Base-by-base conservation (phyloP, 2,888 invertebrate genomes). In the Leptopterna dolabrata region DNA sequence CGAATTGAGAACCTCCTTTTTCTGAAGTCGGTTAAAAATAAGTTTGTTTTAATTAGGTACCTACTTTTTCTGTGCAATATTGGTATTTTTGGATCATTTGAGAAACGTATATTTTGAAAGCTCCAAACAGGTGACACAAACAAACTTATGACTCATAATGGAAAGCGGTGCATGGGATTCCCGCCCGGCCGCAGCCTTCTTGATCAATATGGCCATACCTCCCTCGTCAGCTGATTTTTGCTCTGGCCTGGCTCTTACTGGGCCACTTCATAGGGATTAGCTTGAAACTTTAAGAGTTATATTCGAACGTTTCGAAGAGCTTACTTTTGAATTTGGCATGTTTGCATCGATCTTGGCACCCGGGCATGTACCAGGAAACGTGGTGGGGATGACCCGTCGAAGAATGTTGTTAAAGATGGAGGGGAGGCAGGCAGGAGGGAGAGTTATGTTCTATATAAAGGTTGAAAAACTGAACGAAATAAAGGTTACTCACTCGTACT, bases 401-500 rank as follows among this genome's bases (percentile, higher is more conserved):
- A 27, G 83, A 83, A 83, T 83, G 83, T 83, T 83, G 83, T 30
- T 83, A 83, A 83, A 83, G 43, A 83, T 55, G 83, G 76, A 73
- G 85, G 85, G 85, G 85, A 36, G 73, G 30, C 29, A 16, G 13
- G 78, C 24, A 70, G 76, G 81, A 19, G 70, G 71, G 51, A 36
- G 82, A 71, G 41, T 47, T 87, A 43, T 19, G 85, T 27, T 27
- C 87, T 81, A 81, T 87, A 83, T 82, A 82, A 82, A 87, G 80
- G 45, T 7, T 14, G 29, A 82, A 73, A 87, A 87, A 82, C 55
- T 41, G 27, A 47, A 73, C 36, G 45, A 87, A 85, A 83, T 73
- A 70, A 14, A 83, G 19, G 83, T 63, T 88, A 91, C 92, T 91
- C 91, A 92, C 92, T 91, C 91, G 90, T 92, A 91, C 90, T 92